Conservation (phyloP, 2,113 vertebrate species). For the Prionailurus viverrinus region DNA sequence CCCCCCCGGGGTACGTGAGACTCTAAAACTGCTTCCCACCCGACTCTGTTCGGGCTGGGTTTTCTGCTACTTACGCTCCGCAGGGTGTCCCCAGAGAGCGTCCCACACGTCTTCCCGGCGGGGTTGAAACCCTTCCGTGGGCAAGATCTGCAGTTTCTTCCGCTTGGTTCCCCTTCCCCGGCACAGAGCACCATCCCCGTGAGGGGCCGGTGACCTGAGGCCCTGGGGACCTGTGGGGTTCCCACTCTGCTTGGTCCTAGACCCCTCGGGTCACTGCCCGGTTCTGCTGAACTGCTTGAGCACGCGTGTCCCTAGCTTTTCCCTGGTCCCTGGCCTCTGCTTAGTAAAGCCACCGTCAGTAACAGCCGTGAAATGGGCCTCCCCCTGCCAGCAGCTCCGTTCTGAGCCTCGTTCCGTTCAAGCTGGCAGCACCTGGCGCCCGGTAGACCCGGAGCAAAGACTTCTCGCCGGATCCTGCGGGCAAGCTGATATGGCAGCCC, state of each 20-base stretch:
- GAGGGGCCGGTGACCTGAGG: too few relatives aligned
- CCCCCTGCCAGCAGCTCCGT: background rate
- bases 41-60: background rate
- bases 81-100: background rate
- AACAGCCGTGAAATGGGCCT: too few relatives aligned
- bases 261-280: background rate
- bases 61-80: background rate
- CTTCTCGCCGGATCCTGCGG: too few relatives aligned
- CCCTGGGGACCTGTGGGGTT: accelerated
- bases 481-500: too few relatives aligned
- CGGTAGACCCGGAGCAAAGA: accelerated
- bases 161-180: too few relatives aligned
- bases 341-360: background rate
- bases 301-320: accelerated
- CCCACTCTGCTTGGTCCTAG: background rate
- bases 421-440: background rate
- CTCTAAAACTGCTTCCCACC: background rate
- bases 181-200: background rate
- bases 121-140: accelerated
- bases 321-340: background rate
- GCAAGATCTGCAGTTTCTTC: accelerated
- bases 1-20: too few relatives aligned
- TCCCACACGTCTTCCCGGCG: too few relatives aligned
- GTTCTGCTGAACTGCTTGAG: too few relatives aligned
- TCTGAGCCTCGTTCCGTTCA: accelerated